Conservation (phyloP, 2,113 vertebrate genomes). For the Brachyhypopomus occidentalis region DNA sequence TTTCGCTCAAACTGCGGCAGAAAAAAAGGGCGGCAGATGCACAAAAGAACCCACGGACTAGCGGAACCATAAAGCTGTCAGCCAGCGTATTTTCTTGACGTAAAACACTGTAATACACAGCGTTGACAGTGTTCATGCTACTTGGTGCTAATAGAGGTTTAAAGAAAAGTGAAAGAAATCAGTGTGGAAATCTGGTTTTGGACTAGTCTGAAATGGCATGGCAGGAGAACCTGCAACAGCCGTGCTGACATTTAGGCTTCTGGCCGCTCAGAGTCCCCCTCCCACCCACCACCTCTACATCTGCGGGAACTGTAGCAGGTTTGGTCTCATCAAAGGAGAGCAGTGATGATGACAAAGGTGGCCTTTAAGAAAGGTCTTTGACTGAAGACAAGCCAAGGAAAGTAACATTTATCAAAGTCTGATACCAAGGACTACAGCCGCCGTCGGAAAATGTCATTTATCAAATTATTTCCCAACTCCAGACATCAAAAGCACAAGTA, state of each 20-base stretch:
- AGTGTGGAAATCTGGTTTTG: background rate
- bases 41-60: background rate
- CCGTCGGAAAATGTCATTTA: constrained; percentile 60
- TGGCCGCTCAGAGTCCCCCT: background rate
- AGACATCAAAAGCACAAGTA: constrained; percentile 48
- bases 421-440: constrained; percentile 53
- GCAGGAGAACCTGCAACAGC: constrained; percentile 8
- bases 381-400: constrained; percentile 65
- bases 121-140: no score
- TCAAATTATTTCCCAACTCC: constrained; percentile 57
- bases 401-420: constrained; percentile 70
- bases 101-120: background rate
- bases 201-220: background rate
- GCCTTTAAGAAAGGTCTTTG: constrained; percentile 70
- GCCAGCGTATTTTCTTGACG: no score
- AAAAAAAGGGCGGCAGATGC: background rate
- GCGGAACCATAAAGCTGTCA: no score
- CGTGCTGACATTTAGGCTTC: constrained; percentile 67
- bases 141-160: no score
- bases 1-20: no score
- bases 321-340: constrained; percentile 61
- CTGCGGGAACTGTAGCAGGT: constrained; percentile 49
- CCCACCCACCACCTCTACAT: constrained; percentile 30
- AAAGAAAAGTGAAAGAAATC: background rate
- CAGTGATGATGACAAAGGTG: constrained; percentile 70